A percentile compares a stretch with the other conserved stretches of the same genome.
These are phyloP conservation scores for Pammene fasciana DNA, from an alignment of 2,888 invertebrate species.

Conservation along the genomic window DNA sequence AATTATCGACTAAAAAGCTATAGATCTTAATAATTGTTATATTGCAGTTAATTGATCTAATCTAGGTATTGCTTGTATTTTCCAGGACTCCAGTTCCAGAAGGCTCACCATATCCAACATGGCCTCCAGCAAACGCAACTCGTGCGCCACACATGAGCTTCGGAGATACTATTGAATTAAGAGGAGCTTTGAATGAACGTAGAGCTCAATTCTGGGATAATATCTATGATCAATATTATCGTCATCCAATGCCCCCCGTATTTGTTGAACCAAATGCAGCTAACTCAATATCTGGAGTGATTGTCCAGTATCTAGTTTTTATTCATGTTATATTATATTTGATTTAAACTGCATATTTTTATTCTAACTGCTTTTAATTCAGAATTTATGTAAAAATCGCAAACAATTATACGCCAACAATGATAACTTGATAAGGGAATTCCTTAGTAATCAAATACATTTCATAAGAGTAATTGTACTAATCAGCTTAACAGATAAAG, in stretches of 20 bases:
- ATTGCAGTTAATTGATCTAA: no score
- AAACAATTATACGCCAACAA: no score
- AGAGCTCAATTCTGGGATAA: conserved; percentile 22
- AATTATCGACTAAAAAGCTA: no score
- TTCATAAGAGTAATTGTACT: no score
- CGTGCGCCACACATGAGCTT: conserved; percentile 13
- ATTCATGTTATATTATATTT: neutral
- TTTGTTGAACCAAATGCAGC: neutral
- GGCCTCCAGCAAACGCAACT: conserved; percentile 7
- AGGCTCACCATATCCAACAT: conserved; percentile 8
- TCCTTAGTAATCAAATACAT: no score
- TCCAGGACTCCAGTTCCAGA: neutral
- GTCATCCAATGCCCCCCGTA: conserved; percentile 10
- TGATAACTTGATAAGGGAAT: no score
- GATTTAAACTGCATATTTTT: no score
- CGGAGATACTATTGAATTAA: conserved; percentile 5
- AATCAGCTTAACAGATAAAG: no score
- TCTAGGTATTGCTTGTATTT: no score
- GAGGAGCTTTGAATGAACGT: neutral
- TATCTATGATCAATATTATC: conserved; percentile 18
- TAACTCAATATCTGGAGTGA: neutral
- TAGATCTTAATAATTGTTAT: no score
- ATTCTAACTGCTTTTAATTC: no score
- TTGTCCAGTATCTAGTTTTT: neutral
- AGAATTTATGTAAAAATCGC: no score